Conservation (phyloP, 64 coral and sea anemone species). For the Actinia tenebrosa region DNA sequence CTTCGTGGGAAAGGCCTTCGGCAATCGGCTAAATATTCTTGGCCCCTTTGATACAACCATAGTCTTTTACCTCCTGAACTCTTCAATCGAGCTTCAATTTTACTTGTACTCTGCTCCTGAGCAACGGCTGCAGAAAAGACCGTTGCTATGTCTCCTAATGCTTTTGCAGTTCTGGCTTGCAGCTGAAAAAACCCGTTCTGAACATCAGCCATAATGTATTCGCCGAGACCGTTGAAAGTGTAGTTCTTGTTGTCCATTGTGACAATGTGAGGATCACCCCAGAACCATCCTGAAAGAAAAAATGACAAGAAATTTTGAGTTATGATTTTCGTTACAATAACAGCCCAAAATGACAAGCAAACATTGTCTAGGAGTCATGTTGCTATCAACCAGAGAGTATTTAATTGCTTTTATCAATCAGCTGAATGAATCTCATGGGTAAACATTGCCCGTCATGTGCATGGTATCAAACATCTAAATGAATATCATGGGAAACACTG, state of each 20-base stretch:
- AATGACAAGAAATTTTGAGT: not conserved
- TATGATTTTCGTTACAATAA: no score
- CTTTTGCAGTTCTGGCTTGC: slow-evolving; percentile 47
- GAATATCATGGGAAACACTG: no score
- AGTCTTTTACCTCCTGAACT: not conserved
- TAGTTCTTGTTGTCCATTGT: slow-evolving; percentile 49
- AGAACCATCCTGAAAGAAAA: slow-evolving; percentile 33
- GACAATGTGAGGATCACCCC: slow-evolving; percentile 46
- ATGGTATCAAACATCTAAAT: no score
- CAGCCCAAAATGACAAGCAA: no score
- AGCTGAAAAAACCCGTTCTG: slow-evolving; percentile 34
- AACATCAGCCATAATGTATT: slow-evolving; percentile 28
- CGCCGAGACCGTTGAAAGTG: slow-evolving; percentile 56
- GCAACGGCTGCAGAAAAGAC: slow-evolving; percentile 53
- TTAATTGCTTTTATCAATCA: no score
- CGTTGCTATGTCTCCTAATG: slow-evolving; percentile 19
- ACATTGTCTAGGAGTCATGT: no score
- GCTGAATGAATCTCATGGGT: no score
- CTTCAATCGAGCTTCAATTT: slow-evolving; percentile 46
- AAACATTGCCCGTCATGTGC: no score
- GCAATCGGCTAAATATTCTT: no score
- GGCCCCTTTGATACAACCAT: no score
- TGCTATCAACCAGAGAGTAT: no score
- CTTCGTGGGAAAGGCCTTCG: no score
- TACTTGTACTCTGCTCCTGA: slow-evolving; percentile 37